phyloP scores from a whole-genome alignment of 2,888 invertebrate genomes.

The Megalurothrips usitatus region DNA sequence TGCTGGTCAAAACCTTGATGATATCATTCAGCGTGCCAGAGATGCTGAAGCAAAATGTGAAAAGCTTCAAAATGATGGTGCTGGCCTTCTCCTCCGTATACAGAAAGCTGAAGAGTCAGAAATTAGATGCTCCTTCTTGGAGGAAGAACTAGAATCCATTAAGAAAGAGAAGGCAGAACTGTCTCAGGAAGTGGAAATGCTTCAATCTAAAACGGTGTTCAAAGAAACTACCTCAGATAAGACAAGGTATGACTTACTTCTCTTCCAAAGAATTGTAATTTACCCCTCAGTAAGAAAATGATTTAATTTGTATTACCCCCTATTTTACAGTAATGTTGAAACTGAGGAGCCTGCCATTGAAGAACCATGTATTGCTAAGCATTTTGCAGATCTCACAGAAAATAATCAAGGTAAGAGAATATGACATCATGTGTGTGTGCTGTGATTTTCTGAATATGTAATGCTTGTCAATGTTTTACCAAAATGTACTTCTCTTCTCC shows the following conservation, averaged over 20 bases:
- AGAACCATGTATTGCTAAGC: not conserved
- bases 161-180: constrained; percentile 16
- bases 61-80: not conserved
- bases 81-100: constrained; percentile 18
- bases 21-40: constrained; percentile 33
- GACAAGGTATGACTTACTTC: not conserved
- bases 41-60: constrained; percentile 1
- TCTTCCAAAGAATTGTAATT: not conserved
- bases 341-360: not conserved
- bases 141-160: constrained; percentile 28
- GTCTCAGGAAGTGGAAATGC: not conserved
- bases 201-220: not conserved
- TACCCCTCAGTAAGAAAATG: not conserved
- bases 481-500: not conserved
- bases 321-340: not conserved
- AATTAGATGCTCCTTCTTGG: not conserved
- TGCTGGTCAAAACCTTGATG: constrained; percentile 39
- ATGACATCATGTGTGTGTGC: not conserved
- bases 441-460: not conserved
- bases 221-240: not conserved
- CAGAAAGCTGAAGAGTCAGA: constrained; percentile 7
- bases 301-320: not conserved
- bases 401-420: not conserved
- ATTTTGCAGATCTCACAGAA: not conserved
- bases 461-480: not conserved